Percentiles rank a stretch among this genome's conserved stretches.
phyloP scores from a whole-genome alignment of 2,797 vertebrate species.

The Melanogrammus aeglefinus region DNA sequence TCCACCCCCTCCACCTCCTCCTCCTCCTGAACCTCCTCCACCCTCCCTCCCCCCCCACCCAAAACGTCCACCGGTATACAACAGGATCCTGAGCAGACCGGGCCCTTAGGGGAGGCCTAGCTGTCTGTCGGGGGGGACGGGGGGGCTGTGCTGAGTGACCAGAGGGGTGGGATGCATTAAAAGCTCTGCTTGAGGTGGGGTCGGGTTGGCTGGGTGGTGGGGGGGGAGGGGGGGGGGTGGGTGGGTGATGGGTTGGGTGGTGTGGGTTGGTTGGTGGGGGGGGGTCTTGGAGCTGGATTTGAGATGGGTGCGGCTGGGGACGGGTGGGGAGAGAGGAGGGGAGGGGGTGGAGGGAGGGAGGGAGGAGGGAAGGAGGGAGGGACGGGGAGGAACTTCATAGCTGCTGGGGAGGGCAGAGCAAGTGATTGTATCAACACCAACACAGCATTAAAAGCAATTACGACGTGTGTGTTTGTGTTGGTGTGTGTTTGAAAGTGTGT shows the following conservation, averaged over 20 bases:
- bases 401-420: constrained; percentile 75
- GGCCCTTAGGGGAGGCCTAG: constrained; percentile 76
- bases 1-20: background rate
- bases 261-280: constrained; percentile 27
- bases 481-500: background rate
- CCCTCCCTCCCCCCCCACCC: constrained; percentile 18
- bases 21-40: background rate
- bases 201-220: constrained; percentile 22
- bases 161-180: constrained; percentile 68
- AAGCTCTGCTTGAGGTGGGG: constrained; percentile 53
- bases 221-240: constrained; percentile 24
- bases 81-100: constrained; percentile 61
- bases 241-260: constrained; percentile 11
- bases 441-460: constrained; percentile 82
- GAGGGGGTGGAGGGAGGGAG: no score
- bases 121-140: constrained; percentile 61
- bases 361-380: constrained; percentile 24
- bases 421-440: constrained; percentile 81
- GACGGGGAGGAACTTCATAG: constrained; percentile 64
- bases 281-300: constrained; percentile 29
- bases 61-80: constrained; percentile 22
- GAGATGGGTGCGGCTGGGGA: constrained; percentile 38
- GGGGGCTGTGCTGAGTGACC: constrained; percentile 67
- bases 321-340: constrained; percentile 25
- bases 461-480: constrained; percentile 24